Base-by-base conservation (phyloP, 1,140 invertebrate genomes). In the Meloidogyne floridensis region DNA sequence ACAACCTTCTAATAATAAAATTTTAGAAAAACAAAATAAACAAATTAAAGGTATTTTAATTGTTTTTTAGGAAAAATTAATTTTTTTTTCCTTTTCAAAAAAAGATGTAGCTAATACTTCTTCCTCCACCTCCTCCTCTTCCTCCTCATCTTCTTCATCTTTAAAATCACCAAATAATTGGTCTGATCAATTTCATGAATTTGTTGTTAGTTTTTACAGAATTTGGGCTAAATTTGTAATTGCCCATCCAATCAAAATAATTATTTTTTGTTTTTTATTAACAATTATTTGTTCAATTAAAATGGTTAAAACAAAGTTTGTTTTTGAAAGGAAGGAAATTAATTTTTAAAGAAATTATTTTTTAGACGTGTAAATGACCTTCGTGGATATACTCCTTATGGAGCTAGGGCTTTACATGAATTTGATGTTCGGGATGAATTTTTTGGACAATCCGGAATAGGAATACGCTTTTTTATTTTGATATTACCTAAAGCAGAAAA, bases 351-450 rank as follows among this genome's bases (percentile, higher is more conserved):
- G 13, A 32, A 3, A 74, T 15, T 32, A 32, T 18, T 42, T 47
- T 69, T 76, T 56, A 85, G 84, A 32, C 84, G 81, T 51, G 42
- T 71, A 53, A 87, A 86, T 76, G 51, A 81, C 70, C 79, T 86
- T 53, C 18, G 43, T 43, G 83, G 83, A 13, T 86, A 85, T 51
- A 85, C 85, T 8, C 85, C 85, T 18, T 86, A 86, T 71, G 85
- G 85, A 8, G 47, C 85, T 15, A 65, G 85, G 18, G 15, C 85
- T 11, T 51, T 84, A 42, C 20, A 70, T 15, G 85, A 86, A 75
- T 87, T 83, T n/a, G 79, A 80, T 70, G 79, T 85, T 13, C 47
- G 81, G 4, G 79, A 87, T 47, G 73, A 87, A 80, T 86, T 86
- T 77, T 85, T 85, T 75, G 87, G 53, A 72, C 65, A 53, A 71